Evolutionary conservation across 2,113 vertebrate genomes (phyloP).

Genomic region (Amphilophus citrinellus): DNA sequence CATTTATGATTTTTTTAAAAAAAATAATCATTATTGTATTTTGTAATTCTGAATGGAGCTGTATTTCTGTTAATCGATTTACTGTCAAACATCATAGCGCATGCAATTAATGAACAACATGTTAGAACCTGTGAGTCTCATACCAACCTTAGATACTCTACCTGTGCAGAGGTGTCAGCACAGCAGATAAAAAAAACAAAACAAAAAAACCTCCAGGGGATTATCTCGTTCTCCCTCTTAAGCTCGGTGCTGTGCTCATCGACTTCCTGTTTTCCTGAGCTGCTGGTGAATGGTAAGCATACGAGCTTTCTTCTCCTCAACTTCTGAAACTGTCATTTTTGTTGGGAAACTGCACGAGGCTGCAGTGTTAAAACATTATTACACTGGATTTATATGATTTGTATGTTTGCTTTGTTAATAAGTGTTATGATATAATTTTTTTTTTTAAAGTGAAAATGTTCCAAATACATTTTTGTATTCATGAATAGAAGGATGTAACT

Average conservation of each 20-base stretch:
- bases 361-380: not conserved
- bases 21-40: not conserved
- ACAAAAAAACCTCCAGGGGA: not conserved
- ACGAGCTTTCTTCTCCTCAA: not conserved
- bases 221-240: not conserved
- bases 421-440: too few relatives aligned
- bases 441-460: too few relatives aligned
- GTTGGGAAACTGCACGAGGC: not conserved
- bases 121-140: not conserved
- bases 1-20: not conserved
- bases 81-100: not conserved
- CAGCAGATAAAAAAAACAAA: not conserved
- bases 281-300: not conserved
- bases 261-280: not conserved
- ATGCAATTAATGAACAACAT: not conserved
- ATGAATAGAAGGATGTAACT: too few relatives aligned
- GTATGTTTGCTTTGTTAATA: too few relatives aligned
- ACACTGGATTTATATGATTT: not conserved
- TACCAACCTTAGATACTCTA: accelerated
- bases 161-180: not conserved
- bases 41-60: not conserved
- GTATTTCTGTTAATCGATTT: not conserved
- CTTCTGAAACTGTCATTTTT: not conserved
- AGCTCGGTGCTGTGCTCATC: accelerated
- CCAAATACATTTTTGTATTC: too few relatives aligned